A percentile compares a stretch with the other conserved stretches of the same genome.
Evolutionary conservation across 2,113 vertebrate species (phyloP).

Genomic region (Mirounga angustirostris): DNA sequence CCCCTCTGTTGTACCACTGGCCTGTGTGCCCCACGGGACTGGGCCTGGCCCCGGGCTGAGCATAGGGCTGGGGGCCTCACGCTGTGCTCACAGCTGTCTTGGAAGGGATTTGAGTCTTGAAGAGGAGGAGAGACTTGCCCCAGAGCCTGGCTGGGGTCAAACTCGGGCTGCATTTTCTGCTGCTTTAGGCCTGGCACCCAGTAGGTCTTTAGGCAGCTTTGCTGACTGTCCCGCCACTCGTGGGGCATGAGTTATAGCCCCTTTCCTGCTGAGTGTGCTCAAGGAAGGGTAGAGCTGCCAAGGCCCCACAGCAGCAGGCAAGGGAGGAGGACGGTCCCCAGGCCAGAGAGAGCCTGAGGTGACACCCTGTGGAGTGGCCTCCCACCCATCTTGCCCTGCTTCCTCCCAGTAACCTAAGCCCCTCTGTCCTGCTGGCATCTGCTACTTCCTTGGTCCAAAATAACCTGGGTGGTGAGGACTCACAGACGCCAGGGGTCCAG

Average conservation of each 20-base stretch:
- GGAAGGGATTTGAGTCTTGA: not conserved
- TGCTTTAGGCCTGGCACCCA: not conserved
- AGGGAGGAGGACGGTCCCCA: not conserved
- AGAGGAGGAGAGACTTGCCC: not conserved
- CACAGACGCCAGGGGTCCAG: constrained; percentile 46
- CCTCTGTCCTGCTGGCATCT: constrained; percentile 45
- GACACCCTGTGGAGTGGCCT: not conserved
- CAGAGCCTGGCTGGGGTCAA: not conserved
- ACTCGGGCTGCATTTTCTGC: not conserved
- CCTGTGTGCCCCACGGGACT: not conserved
- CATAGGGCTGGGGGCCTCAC: not conserved
- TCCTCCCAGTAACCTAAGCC: constrained; percentile 69
- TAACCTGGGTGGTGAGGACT: constrained; percentile 66
- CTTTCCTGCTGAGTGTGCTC: constrained; percentile 47
- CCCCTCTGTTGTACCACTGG: not conserved
- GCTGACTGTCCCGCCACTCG: not conserved
- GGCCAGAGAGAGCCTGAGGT: not conserved
- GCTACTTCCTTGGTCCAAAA: constrained; percentile 75
- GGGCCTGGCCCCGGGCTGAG: not conserved
- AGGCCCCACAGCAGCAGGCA: not conserved
- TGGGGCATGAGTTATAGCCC: not conserved
- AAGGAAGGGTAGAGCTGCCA: not conserved
- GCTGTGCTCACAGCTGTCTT: not conserved
- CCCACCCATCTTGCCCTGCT: not conserved
- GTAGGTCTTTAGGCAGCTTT: not conserved